Evolutionary conservation across 2,797 vertebrate genomes (phyloP), one percentile per base, ranked within the genome.

Genomic region (Bothrops alternatus): DNA sequence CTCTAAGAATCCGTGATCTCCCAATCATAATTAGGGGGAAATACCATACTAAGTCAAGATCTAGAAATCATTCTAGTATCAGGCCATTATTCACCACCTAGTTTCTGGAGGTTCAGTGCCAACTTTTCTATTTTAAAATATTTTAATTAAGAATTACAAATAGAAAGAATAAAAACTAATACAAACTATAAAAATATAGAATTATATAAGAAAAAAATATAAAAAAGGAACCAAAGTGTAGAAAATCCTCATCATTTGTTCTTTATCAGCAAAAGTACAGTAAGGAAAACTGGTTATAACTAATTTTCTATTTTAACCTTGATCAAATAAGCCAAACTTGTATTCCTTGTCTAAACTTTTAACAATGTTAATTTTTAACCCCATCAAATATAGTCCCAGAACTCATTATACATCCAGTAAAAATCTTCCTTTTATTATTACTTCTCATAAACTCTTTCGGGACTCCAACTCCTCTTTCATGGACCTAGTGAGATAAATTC

Each of bases 51-150:
- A 94, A 95, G 97, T 97, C 97, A 3, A 94, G 96, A 94, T 97
- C 91, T 92, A 97, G 97, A 60, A 97, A 97, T 96, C 97, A 95
- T 93, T 94, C 96, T 97, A 95, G 96, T 96, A 26, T 96, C 97
- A 98, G 97, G 93, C 96, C 97, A 7, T 97, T 98, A 98, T 98
- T 95, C 97, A 96, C 95, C 98, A 98, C 95, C 98, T 97, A 91
- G 96, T 90, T 92, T 97, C 98, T 6, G 96, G 98, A 96, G 98
- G 98, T 95, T 98, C 98, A 57, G 98, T 97, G 37, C 98, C 97
- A n/a, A 97, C 97, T 97, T 98, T 98, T 69, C 98, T 98, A n/a
- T 97, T 69, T 69, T 16, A 2, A 69, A 69, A 69, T 32, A 69
- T 16, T 69, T 69, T 69, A 69, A 69, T 32, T 69, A 69, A 69